Evolutionary conservation across 2,797 vertebrate species (phyloP).

Genomic region (Dryobates pubescens): DNA sequence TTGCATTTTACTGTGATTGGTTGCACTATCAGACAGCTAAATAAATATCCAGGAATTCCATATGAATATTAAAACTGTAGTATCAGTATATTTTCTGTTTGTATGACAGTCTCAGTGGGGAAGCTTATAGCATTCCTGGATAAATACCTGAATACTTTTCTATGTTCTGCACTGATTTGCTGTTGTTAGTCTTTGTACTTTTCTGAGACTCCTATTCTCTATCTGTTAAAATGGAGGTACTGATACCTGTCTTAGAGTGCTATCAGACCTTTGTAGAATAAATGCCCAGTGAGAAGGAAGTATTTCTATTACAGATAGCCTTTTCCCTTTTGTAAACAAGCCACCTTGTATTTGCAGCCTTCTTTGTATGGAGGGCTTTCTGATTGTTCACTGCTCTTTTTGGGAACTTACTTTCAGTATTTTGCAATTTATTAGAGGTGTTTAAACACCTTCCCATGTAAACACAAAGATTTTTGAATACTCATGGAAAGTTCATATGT

Average conservation of each 20-base stretch:
- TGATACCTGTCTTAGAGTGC: neutral
- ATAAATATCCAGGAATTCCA: neutral
- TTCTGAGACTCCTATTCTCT: neutral
- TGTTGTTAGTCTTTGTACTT: neutral
- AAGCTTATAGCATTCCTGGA: neutral
- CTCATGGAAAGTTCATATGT: neutral
- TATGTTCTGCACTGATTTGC: neutral
- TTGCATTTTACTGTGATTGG: neutral
- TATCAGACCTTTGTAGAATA: neutral
- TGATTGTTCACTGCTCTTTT: neutral
- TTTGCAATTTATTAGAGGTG: neutral
- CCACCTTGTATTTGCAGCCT: neutral
- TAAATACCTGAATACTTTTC: neutral
- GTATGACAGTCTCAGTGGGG: neutral
- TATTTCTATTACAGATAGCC: neutral
- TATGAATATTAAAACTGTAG: neutral
- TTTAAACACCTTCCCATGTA: neutral
- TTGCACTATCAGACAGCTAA: neutral
- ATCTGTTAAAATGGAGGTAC: neutral
- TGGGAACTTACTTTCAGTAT: neutral
- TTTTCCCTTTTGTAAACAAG: neutral
- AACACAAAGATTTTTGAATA: neutral
- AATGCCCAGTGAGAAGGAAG: neutral
- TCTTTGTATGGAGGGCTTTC: neutral
- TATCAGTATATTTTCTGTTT: neutral